Evolutionary conservation across 2,797 vertebrate genomes (phyloP).

Genomic region (Vultur gryphus): DNA sequence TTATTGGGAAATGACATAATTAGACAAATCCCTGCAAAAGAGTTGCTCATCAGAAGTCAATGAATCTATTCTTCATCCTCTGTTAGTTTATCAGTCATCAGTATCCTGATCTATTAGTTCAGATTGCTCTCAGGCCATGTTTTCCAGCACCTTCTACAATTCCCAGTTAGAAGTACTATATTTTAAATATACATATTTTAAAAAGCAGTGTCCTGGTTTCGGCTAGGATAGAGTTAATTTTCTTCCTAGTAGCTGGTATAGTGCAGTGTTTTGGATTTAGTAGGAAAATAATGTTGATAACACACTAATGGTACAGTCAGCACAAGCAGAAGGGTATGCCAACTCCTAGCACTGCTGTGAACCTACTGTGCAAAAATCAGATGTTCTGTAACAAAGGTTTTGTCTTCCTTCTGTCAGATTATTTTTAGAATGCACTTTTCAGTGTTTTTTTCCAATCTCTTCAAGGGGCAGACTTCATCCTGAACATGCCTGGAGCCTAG

Average conservation of each 20-base stretch:
- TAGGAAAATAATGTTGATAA: too few relatives aligned
- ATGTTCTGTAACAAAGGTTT: not conserved
- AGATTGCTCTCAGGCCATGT: not conserved
- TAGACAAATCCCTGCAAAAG: not conserved
- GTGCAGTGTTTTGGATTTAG: too few relatives aligned
- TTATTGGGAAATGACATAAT: not conserved
- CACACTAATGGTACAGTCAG: too few relatives aligned
- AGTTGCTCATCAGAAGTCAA: not conserved
- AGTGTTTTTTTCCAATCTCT: not conserved
- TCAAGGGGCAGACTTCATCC: not conserved
- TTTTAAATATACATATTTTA: not conserved
- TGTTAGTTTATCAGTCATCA: not conserved
- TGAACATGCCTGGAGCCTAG: not conserved
- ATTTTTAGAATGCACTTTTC: not conserved
- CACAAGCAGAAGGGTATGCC: not conserved
- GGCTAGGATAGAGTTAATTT: too few relatives aligned
- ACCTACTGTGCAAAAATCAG: not conserved
- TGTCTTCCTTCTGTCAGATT: not conserved
- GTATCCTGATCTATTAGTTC: not conserved
- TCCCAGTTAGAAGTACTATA: not conserved
- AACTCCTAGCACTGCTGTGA: not conserved
- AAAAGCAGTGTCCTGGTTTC: not conserved
- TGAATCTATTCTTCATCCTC: not conserved
- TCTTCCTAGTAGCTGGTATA: too few relatives aligned
- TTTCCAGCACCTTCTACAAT: not conserved